A percentile compares a stretch with the other conserved stretches of the same genome.
Conservation (phyloP, 2,113 vertebrate species). For the Electrona antarctica region DNA sequence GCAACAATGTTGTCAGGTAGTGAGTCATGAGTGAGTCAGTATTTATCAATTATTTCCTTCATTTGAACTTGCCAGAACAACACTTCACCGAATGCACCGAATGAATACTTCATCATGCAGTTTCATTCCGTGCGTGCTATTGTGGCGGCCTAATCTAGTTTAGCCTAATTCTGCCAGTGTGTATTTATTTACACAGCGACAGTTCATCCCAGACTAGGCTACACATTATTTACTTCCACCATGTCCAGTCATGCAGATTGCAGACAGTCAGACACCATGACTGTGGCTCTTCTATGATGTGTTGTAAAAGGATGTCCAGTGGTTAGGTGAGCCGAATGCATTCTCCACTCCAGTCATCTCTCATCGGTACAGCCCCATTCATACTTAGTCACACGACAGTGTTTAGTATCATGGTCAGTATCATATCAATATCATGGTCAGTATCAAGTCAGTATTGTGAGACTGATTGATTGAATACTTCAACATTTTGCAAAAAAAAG, state of each 20-base stretch:
- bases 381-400: no score
- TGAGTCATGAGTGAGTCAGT: no score
- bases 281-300: slow-evolving; percentile 15
- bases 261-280: background rate
- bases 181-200: slow-evolving; percentile 36
- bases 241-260: slow-evolving; percentile 55
- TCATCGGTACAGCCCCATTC: no score
- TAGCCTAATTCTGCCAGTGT: slow-evolving; percentile 64
- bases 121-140: background rate
- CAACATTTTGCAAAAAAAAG: no score
- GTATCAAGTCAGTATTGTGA: no score
- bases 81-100: no score
- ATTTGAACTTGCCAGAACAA: background rate
- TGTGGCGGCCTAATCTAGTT: slow-evolving; percentile 8
- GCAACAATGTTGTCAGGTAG: no score
- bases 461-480: no score
- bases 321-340: background rate
- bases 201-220: slow-evolving; percentile 30
- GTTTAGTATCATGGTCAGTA: no score
- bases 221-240: slow-evolving; percentile 66
- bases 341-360: background rate
- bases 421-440: no score
- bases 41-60: no score
- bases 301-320: slow-evolving; percentile 8
- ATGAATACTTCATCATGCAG: background rate